phyloP scores from a whole-genome alignment of 2,888 invertebrate genomes.

The Prostheceraeus crozeri region DNA sequence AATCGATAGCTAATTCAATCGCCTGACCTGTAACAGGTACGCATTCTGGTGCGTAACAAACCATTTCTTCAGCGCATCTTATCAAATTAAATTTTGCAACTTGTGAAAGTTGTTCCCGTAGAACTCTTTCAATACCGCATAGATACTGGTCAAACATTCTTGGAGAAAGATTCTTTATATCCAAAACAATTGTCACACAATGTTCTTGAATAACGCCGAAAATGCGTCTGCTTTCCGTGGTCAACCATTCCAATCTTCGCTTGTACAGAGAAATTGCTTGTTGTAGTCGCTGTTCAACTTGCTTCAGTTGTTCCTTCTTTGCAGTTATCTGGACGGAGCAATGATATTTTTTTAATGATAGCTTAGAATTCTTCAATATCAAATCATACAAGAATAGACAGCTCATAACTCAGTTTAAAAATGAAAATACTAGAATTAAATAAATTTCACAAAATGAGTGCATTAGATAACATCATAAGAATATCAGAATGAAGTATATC shows the following conservation, averaged over 20 bases:
- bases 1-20: conserved; percentile 52
- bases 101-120: conserved; percentile 52
- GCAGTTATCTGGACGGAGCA: conserved; percentile 52
- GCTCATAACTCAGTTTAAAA: too few relatives aligned
- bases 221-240: conserved; percentile 52
- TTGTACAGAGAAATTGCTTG: conserved; percentile 50
- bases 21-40: conserved; percentile 52
- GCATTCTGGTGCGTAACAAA: conserved; percentile 47
- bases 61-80: conserved; percentile 46
- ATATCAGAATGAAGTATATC: too few relatives aligned
- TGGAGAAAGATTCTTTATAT: conserved; percentile 52
- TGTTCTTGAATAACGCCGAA: conserved; percentile 56
- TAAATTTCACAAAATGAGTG: too few relatives aligned
- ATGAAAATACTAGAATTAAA: too few relatives aligned
- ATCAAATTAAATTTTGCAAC: conserved; percentile 55
- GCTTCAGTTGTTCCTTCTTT: conserved; percentile 48
- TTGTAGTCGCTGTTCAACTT: conserved; percentile 47
- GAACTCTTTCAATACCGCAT: conserved; percentile 48
- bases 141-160: conserved; percentile 54
- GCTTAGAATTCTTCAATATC: too few relatives aligned
- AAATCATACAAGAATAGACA: too few relatives aligned
- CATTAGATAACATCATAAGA: too few relatives aligned
- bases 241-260: conserved; percentile 54
- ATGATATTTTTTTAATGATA: too few relatives aligned
- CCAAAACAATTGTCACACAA: conserved; percentile 50